Evolutionary conservation across 2,797 vertebrate genomes (phyloP).

Genomic region (Melanogrammus aeglefinus): DNA sequence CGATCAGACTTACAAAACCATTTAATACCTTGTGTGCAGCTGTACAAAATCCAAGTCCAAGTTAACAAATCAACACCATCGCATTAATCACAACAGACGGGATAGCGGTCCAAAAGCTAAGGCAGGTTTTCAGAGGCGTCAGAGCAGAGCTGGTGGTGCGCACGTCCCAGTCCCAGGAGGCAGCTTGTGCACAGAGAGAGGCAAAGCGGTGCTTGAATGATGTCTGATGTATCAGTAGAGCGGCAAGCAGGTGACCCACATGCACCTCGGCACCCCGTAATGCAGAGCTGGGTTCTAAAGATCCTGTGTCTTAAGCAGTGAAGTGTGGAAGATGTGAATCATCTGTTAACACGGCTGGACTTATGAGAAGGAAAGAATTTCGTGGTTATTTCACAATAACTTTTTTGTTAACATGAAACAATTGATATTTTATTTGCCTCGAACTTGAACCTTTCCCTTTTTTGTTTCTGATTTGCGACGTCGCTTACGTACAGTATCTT

Average conservation of each 20-base stretch:
- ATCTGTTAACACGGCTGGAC: background rate
- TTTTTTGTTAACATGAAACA: too few relatives aligned
- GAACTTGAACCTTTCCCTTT: too few relatives aligned
- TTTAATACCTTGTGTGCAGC: slow-evolving; percentile 72
- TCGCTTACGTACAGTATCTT: too few relatives aligned
- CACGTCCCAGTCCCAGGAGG: slow-evolving; percentile 23
- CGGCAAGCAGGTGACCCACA: too few relatives aligned
- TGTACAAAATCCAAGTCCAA: slow-evolving; percentile 68
- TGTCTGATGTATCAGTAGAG: background rate
- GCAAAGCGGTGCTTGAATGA: slow-evolving; percentile 1
- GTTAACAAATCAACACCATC: slow-evolving; percentile 60
- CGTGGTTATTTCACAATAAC: background rate
- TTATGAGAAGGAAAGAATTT: background rate
- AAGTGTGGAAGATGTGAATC: too few relatives aligned
- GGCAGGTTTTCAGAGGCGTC: slow-evolving; percentile 51
- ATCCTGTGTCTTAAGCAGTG: background rate
- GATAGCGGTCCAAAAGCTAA: slow-evolving; percentile 50
- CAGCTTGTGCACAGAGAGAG: slow-evolving; percentile 41
- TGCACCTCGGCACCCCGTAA: too few relatives aligned
- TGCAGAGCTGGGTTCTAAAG: background rate
- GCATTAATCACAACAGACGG: slow-evolving; percentile 43
- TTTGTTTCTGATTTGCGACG: too few relatives aligned
- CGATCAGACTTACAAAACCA: slow-evolving; percentile 60
- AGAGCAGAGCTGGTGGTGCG: background rate
- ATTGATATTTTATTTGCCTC: too few relatives aligned